Evolutionary conservation across 1,140 invertebrate genomes (phyloP).

Genomic region (Philopotamus ludificatus): DNA sequence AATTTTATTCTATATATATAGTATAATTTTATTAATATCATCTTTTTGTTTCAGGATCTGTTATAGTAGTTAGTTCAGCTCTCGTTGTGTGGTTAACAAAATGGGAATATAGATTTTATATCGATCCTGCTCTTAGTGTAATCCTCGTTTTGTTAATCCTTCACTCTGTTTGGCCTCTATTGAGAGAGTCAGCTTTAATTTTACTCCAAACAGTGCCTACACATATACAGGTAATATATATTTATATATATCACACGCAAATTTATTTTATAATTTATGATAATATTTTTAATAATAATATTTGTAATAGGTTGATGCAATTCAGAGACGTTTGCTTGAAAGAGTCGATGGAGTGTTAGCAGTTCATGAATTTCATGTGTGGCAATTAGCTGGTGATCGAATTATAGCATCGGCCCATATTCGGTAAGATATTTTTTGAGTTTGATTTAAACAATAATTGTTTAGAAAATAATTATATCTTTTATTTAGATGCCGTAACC

Average conservation of each 20-base stretch:
- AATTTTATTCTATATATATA: neutral
- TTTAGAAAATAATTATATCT: constrained; percentile 10
- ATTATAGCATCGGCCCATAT: constrained; percentile 94
- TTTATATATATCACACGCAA: neutral
- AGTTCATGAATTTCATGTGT: constrained; percentile 93
- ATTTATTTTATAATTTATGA: neutral
- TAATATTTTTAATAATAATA: constrained; percentile 6
- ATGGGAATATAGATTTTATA: constrained; percentile 80
- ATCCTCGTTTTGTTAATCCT: constrained; percentile 78
- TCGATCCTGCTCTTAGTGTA: constrained; percentile 91
- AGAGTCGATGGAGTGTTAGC: constrained; percentile 88
- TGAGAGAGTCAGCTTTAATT: constrained; percentile 86
- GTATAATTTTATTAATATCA: neutral
- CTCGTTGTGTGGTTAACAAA: constrained; percentile 83
- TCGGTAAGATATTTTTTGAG: constrained; percentile 54
- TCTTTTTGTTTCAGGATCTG: constrained; percentile 62
- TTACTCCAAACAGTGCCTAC: constrained; percentile 89
- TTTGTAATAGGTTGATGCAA: constrained; percentile 69
- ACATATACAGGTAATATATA: constrained; percentile 73
- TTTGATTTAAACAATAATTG: constrained; percentile 1
- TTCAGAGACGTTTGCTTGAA: constrained; percentile 78
- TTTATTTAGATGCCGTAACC: constrained; percentile 71
- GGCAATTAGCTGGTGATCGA: constrained; percentile 88
- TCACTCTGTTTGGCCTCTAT: constrained; percentile 80
- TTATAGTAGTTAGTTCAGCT: constrained; percentile 95